Percentiles rank a stretch among this genome's conserved stretches.
Conservation (phyloP, 92 coral and sea anemone species). For the Galaxea fascicularis region DNA sequence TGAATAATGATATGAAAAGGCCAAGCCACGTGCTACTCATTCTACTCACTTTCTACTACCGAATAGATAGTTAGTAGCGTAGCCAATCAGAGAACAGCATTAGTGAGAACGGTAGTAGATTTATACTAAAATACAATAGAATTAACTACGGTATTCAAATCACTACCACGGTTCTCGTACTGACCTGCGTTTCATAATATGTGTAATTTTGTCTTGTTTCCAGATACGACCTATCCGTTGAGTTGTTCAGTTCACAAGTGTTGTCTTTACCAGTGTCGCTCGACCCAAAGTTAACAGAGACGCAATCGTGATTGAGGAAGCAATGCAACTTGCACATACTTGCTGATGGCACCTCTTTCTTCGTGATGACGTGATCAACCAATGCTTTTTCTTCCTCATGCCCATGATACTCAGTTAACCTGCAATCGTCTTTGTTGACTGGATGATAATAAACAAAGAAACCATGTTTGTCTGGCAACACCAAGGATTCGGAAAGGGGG, state of each 20-base stretch:
- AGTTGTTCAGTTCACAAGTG: constrained; percentile 43
- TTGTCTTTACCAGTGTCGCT: background rate
- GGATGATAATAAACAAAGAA: too few species aligned
- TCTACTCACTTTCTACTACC: too few species aligned
- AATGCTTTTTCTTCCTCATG: background rate
- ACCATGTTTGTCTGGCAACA: too few species aligned
- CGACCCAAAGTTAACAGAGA: constrained; percentile 45
- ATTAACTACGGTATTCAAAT: too few species aligned
- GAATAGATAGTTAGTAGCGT: too few species aligned
- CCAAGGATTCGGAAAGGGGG: too few species aligned
- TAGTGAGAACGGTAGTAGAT: too few species aligned
- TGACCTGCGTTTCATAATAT: constrained; percentile 31
- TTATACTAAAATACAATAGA: too few species aligned
- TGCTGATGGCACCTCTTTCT: background rate
- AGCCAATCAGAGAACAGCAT: too few species aligned
- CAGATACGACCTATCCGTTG: constrained; percentile 16
- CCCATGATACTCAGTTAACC: background rate
- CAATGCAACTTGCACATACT: constrained; percentile 11
- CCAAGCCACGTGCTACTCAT: too few species aligned
- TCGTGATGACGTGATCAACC: constrained; percentile 12
- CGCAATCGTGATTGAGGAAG: constrained; percentile 22
- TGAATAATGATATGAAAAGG: too few species aligned
- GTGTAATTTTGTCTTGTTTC: background rate
- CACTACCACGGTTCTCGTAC: too few species aligned
- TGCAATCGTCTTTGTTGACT: constrained; percentile 13